Conservation (phyloP, 1,140 invertebrate species). For the Drosophila ficusphila region DNA sequence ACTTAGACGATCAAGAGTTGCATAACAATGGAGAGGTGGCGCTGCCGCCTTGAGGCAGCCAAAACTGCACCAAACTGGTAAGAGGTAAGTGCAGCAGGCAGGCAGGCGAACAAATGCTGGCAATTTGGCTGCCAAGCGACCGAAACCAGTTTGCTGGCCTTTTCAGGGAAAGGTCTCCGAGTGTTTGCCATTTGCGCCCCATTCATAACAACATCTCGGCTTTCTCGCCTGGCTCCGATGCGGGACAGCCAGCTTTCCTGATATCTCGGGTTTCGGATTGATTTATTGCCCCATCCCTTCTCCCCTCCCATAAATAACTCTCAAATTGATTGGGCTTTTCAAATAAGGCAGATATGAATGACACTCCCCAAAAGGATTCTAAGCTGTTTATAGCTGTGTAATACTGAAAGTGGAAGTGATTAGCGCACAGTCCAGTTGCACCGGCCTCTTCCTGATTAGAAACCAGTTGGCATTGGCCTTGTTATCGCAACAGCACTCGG, state of each 20-base stretch:
- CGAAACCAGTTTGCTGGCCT: slow-evolving; percentile 66
- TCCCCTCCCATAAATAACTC: too few relatives aligned
- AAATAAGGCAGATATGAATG: too few relatives aligned
- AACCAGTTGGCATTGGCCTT: slow-evolving; percentile 40
- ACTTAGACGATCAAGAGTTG: slow-evolving; percentile 54
- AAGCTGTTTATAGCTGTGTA: background rate
- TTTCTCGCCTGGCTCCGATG: slow-evolving; percentile 8
- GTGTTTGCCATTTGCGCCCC: slow-evolving; percentile 22
- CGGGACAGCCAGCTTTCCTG: slow-evolving; percentile 2
- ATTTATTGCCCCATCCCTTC: slow-evolving; percentile 21
- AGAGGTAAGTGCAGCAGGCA: slow-evolving; percentile 1
- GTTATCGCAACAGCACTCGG: slow-evolving; percentile 1
- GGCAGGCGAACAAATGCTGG: slow-evolving; percentile 11
- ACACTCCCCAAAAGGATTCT: too few relatives aligned
- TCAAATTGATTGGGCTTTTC: background rate
- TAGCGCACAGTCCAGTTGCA: background rate
- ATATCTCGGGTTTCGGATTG: slow-evolving; percentile 22
- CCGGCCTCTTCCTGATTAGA: slow-evolving; percentile 23
- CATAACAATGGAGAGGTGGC: slow-evolving; percentile 54
- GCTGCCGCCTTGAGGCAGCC: slow-evolving; percentile 48
- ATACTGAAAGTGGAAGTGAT: background rate
- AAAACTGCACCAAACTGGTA: slow-evolving; percentile 62
- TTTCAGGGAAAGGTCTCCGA: slow-evolving; percentile 45
- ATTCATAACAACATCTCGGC: slow-evolving; percentile 18
- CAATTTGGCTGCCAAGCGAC: slow-evolving; percentile 30